These are phyloP conservation scores for Hucho hucho DNA, from an alignment of 2,113 vertebrate species.

Conservation along the genomic window DNA sequence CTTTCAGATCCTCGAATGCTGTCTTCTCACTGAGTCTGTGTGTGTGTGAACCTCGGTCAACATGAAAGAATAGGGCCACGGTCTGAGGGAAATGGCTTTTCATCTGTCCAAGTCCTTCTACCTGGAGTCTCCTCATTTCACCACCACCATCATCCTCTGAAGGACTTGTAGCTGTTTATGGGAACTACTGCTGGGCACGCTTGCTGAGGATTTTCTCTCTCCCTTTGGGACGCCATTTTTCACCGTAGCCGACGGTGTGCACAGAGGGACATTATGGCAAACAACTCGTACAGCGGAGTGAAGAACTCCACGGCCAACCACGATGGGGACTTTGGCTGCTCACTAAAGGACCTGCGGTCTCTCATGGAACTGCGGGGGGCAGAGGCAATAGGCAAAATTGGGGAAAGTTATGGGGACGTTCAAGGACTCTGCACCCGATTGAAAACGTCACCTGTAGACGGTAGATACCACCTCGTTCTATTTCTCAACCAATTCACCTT, in stretches of 20 bases:
- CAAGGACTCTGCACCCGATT: constrained; percentile 91
- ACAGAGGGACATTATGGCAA: constrained; percentile 84
- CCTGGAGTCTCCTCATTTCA: constrained; percentile 77
- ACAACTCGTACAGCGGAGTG: constrained; percentile 94
- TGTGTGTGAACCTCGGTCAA: constrained; percentile 60
- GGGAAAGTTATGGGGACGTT: constrained; percentile 86
- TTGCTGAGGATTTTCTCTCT: constrained; percentile 74
- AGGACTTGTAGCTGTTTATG: constrained; percentile 81
- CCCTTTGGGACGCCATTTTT: constrained; percentile 72
- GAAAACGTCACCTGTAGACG: constrained; percentile 95
- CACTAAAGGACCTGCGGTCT: constrained; percentile 88
- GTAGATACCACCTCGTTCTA: constrained; percentile 69
- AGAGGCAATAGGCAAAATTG: constrained; percentile 91
- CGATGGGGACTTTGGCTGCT: constrained; percentile 92
- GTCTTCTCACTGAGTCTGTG: constrained; percentile 60
- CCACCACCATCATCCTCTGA: constrained; percentile 81
- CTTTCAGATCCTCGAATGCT: constrained; percentile 73
- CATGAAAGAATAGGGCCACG: constrained; percentile 84
- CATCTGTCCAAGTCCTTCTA: constrained; percentile 77
- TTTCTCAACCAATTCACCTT: constrained; percentile 9
- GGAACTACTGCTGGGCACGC: constrained; percentile 79
- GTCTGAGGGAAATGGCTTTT: constrained; percentile 80
- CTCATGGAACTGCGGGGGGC: constrained; percentile 97
- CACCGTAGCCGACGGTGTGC: constrained; percentile 65
- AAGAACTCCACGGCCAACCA: constrained; percentile 95